Percentiles rank a stretch among this genome's conserved stretches.
Evolutionary conservation across 2,888 invertebrate species (phyloP).

Genomic region (Ennomos erosarius): DNA sequence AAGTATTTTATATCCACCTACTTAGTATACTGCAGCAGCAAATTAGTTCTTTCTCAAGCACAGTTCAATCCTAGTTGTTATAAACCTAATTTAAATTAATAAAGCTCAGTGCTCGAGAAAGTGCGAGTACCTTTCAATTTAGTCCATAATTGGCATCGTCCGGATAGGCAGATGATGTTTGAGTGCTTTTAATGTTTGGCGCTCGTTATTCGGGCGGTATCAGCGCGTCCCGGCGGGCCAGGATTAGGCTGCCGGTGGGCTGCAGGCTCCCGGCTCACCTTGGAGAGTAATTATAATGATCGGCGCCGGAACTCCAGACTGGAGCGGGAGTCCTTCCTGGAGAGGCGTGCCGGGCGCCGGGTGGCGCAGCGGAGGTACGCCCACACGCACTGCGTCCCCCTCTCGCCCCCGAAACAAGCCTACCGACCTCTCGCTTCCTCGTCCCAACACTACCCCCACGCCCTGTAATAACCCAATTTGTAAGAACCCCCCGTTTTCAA

Average conservation of each 20-base stretch:
- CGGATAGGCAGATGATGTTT: slow-evolving; percentile 69
- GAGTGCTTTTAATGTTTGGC: slow-evolving; percentile 76
- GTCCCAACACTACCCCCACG: slow-evolving; percentile 73
- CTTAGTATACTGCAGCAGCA: slow-evolving; percentile 27
- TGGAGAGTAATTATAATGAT: slow-evolving; percentile 85
- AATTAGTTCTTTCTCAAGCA: slow-evolving; percentile 30
- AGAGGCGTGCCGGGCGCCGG: slow-evolving; percentile 79
- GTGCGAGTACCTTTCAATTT: slow-evolving; percentile 69
- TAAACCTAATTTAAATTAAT: slow-evolving; percentile 53
- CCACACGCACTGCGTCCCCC: slow-evolving; percentile 68
- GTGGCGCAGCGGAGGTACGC: slow-evolving; percentile 80
- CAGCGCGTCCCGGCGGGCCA: slow-evolving; percentile 70
- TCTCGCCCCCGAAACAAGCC: slow-evolving; percentile 46
- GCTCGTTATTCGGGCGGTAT: slow-evolving; percentile 71
- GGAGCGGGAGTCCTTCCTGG: slow-evolving; percentile 80
- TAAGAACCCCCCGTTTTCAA: slow-evolving; percentile 85
- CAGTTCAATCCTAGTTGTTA: slow-evolving; percentile 43
- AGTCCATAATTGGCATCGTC: slow-evolving; percentile 68
- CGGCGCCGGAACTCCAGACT: slow-evolving; percentile 81
- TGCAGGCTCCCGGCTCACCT: slow-evolving; percentile 78
- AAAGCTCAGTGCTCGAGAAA: slow-evolving; percentile 59
- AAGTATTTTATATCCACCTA: slow-evolving; percentile 26
- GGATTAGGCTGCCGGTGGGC: slow-evolving; percentile 76
- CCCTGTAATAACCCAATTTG: slow-evolving; percentile 86
- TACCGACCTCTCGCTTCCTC: slow-evolving; percentile 59